Evolutionary conservation across 2,797 vertebrate genomes (phyloP).

Genomic region (Sebastes matsubarae): DNA sequence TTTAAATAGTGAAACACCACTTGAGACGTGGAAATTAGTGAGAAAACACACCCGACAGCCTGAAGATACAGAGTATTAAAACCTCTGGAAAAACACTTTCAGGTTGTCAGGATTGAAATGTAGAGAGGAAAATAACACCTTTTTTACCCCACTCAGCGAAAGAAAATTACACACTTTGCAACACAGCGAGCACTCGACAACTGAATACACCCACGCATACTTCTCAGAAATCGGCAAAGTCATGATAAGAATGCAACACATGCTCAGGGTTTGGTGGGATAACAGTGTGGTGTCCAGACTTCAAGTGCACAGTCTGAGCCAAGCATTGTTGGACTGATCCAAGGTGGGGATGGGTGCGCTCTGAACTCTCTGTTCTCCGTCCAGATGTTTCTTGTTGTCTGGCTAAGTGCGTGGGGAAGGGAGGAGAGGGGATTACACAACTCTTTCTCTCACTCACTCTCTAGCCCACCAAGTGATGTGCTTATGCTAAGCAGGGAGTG

Average conservation of each 20-base stretch:
- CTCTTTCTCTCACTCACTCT: slow-evolving; percentile 24
- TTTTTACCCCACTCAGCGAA: slow-evolving; percentile 49
- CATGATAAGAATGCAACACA: slow-evolving; percentile 65
- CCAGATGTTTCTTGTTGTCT: slow-evolving; percentile 86
- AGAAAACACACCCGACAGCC: slow-evolving; percentile 20
- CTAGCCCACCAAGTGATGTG: slow-evolving; percentile 18
- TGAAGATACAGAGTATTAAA: neutral
- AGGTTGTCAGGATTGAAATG: slow-evolving; percentile 16
- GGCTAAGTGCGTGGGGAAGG: slow-evolving; percentile 48
- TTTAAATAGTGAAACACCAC: slow-evolving; percentile 3
- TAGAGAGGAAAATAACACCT: slow-evolving; percentile 65
- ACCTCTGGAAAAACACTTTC: neutral
- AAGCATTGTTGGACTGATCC: slow-evolving; percentile 68
- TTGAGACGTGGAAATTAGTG: slow-evolving; percentile 19
- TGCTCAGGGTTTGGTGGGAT: slow-evolving; percentile 51
- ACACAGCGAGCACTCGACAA: slow-evolving; percentile 31
- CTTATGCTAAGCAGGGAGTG: slow-evolving; percentile 53
- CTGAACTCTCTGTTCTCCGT: slow-evolving; percentile 78
- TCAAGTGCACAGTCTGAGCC: slow-evolving; percentile 43
- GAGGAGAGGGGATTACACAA: slow-evolving; percentile 71
- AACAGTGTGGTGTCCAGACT: slow-evolving; percentile 59
- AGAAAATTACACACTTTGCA: slow-evolving; percentile 64
- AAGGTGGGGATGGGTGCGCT: slow-evolving; percentile 75
- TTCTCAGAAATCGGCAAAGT: slow-evolving; percentile 62
- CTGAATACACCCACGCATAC: slow-evolving; percentile 44